Evolutionary conservation across 2,113 vertebrate genomes (phyloP).

Genomic region (Neomonachus schauinslandi): DNA sequence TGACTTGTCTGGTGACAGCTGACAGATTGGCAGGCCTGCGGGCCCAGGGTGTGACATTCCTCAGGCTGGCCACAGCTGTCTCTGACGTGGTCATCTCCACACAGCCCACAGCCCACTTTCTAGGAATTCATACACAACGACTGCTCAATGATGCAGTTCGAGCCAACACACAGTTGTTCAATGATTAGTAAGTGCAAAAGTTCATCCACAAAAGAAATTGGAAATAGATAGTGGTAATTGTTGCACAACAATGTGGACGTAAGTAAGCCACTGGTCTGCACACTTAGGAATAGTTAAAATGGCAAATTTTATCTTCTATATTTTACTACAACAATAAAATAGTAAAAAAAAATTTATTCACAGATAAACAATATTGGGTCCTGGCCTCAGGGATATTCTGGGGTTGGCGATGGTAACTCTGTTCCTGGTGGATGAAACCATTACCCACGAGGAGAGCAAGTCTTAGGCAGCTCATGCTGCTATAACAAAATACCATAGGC

Average conservation of each 20-base stretch:
- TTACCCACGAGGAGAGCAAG: background rate
- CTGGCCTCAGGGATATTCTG: background rate
- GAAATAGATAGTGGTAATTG: background rate
- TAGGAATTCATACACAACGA: conserved; percentile 52
- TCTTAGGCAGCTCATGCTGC: background rate
- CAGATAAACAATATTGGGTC: background rate
- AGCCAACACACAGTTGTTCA: background rate
- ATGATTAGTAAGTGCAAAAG: background rate
- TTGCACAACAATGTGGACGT: background rate
- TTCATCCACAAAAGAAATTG: background rate
- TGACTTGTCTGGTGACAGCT: conserved; percentile 44
- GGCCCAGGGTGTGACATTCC: conserved; percentile 39
- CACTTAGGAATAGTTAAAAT: background rate
- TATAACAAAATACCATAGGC: background rate
- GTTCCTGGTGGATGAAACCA: background rate
- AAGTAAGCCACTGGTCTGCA: background rate
- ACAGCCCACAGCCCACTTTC: conserved; percentile 56
- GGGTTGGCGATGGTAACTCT: background rate
- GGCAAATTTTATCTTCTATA: background rate
- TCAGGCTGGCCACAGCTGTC: conserved; percentile 45
- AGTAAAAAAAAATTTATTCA: background rate
- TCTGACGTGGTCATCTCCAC: conserved; percentile 3
- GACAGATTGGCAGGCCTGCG: background rate
- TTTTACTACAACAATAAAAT: background rate
- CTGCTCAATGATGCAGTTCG: background rate